Evolutionary conservation across 1,140 invertebrate genomes (phyloP).

Genomic region (Drosophila pruinosa): DNA sequence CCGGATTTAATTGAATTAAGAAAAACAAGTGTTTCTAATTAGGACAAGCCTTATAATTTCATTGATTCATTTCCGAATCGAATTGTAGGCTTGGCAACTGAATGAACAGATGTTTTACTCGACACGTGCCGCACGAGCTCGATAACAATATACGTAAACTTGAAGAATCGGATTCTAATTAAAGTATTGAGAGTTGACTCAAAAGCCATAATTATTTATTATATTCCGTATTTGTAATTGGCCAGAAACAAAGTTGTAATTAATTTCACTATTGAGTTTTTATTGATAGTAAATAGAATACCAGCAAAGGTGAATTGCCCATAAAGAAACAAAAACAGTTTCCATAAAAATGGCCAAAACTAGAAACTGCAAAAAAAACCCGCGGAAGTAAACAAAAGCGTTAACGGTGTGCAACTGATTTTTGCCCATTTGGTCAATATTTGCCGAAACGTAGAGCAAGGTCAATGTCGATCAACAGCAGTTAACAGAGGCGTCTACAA

Average conservation of each 20-base stretch:
- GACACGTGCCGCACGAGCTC: neutral
- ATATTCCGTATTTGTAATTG: neutral
- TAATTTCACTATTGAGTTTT: conserved; percentile 41
- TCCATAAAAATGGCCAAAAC: conserved; percentile 5
- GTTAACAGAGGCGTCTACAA: conserved; percentile 17
- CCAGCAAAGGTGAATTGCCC: neutral
- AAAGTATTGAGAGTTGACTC: neutral
- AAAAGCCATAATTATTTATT: conserved; percentile 1
- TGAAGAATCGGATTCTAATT: no score
- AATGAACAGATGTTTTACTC: neutral
- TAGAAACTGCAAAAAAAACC: conserved; percentile 41
- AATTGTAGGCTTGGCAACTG: conserved; percentile 18
- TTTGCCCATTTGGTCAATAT: conserved; percentile 19
- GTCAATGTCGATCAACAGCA: conserved; percentile 58
- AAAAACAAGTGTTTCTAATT: conserved; percentile 27
- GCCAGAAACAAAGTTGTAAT: conserved; percentile 14
- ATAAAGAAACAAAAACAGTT: conserved; percentile 23
- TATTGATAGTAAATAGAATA: conserved; percentile 4
- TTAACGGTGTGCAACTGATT: conserved; percentile 69
- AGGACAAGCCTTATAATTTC: conserved; percentile 49
- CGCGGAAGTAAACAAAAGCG: conserved; percentile 55
- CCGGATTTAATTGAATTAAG: conserved; percentile 13
- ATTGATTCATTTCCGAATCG: neutral
- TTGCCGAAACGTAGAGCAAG: conserved; percentile 60
- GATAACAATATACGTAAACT: neutral